Conservation (phyloP, 2,888 invertebrate genomes). For the Maniola hyperantus region DNA sequence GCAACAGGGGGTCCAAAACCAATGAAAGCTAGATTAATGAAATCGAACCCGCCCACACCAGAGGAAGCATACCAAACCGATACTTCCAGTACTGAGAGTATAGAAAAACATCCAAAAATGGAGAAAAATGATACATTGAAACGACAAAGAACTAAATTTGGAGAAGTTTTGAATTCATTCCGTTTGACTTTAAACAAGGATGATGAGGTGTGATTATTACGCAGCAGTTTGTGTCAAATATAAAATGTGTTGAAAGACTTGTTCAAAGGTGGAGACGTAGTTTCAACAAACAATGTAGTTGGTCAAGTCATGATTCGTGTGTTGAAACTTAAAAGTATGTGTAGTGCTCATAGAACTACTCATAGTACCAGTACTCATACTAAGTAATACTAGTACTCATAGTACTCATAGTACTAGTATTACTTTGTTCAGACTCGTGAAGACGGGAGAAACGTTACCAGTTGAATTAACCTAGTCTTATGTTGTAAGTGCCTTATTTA, state of each 20-base stretch:
- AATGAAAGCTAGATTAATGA: conserved; percentile 62
- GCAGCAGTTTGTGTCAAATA: neutral
- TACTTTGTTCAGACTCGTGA: neutral
- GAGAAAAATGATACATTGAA: conserved; percentile 76
- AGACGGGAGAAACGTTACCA: conserved; percentile 38
- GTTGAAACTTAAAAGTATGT: neutral
- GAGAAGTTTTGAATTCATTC: conserved; percentile 73
- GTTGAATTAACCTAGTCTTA: conserved; percentile 62
- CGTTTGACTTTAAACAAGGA: conserved; percentile 67
- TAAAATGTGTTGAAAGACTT: neutral
- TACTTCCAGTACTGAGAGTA: conserved; percentile 62
- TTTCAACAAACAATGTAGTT: too few species aligned
- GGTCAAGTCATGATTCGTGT: too few species aligned
- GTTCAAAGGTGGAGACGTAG: neutral
- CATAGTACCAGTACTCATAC: too few species aligned
- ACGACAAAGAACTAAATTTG: conserved; percentile 70
- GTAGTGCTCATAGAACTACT: neutral
- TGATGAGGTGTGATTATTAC: conserved; percentile 55
- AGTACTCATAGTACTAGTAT: too few species aligned
- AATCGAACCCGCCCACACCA: conserved; percentile 67
- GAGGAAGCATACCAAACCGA: conserved; percentile 67
- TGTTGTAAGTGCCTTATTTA: conserved; percentile 61
- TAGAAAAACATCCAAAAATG: conserved; percentile 63
- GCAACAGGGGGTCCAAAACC: conserved; percentile 63
- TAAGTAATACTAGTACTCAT: too few species aligned